Conservation (phyloP, 2,797 vertebrate species). For the Phataginus tricuspis region DNA sequence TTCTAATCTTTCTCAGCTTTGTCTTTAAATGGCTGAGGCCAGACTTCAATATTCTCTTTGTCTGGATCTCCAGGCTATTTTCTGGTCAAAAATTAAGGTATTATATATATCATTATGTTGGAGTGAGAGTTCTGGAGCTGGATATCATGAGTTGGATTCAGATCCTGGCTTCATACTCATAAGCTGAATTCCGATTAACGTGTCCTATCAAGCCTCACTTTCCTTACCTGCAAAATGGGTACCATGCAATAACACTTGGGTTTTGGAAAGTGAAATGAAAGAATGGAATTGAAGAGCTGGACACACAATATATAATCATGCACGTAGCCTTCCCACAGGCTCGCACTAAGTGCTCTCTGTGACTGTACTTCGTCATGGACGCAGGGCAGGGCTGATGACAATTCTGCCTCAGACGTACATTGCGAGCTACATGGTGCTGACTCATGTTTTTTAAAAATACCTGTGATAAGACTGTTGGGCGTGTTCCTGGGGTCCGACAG, state of each 20-base stretch:
- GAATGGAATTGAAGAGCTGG: neutral
- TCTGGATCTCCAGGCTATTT: neutral
- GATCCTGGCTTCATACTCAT: neutral
- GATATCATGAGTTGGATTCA: neutral
- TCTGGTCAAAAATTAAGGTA: neutral
- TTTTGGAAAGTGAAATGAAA: conserved; percentile 1
- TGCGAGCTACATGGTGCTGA: neutral
- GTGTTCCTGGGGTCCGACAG: neutral
- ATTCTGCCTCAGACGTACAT: neutral
- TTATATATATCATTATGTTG: neutral
- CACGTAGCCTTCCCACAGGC: neutral
- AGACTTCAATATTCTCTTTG: neutral
- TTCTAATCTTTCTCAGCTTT: neutral
- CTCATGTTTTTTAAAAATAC: neutral
- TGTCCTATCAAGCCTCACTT: neutral
- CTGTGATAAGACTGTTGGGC: neutral
- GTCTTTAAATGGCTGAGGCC: neutral
- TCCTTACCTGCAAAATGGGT: neutral
- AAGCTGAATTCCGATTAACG: neutral
- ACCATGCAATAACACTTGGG: neutral
- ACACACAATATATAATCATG: neutral
- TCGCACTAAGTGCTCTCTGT: neutral
- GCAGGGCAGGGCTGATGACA: neutral
- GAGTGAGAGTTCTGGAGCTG: neutral
- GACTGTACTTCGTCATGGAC: neutral